Conservation (phyloP, 2,888 invertebrate species). For the Pasiphila rectangulata region DNA sequence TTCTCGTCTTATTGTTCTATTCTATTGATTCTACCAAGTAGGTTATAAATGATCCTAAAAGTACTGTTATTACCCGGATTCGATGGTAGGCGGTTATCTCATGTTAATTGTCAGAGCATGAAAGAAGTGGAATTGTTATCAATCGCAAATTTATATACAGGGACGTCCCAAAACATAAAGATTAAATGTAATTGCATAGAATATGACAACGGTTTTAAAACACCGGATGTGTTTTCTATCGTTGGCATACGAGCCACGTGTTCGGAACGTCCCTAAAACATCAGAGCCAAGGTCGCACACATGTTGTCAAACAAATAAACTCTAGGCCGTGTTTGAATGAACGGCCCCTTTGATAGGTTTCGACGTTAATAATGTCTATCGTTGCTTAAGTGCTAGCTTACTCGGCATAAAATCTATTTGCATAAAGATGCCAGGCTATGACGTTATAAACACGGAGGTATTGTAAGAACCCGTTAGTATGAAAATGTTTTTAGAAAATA, state of each 20-base stretch:
- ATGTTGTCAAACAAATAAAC: conserved; percentile 52
- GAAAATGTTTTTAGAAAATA: conserved; percentile 1
- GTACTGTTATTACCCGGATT: conserved; percentile 29
- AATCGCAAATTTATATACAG: conserved; percentile 19
- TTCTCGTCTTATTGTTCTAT: too few relatives aligned
- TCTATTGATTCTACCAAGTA: too few relatives aligned
- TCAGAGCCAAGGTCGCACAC: conserved; percentile 52
- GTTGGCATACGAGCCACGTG: conserved; percentile 50
- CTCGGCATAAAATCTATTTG: conserved; percentile 5
- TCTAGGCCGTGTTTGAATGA: conserved; percentile 30
- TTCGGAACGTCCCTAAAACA: conserved; percentile 48
- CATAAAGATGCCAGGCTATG: conserved; percentile 2
- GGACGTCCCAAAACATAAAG: conserved; percentile 10
- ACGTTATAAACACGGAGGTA: conserved; percentile 5
- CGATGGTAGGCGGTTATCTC: conserved; percentile 26
- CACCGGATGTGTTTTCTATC: conserved; percentile 47
- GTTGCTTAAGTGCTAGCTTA: conserved; percentile 13
- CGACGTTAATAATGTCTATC: conserved; percentile 26
- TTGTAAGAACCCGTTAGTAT: not conserved
- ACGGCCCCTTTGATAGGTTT: conserved; percentile 33
- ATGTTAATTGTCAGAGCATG: conserved; percentile 24
- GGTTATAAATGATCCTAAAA: too few relatives aligned
- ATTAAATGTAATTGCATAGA: conserved; percentile 7
- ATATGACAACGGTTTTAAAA: conserved; percentile 22
- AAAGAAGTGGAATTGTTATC: conserved; percentile 23